Evolutionary conservation across 2,888 invertebrate genomes (phyloP), one percentile per base, ranked within the genome.

Genomic region (Drosophila mettleri): DNA sequence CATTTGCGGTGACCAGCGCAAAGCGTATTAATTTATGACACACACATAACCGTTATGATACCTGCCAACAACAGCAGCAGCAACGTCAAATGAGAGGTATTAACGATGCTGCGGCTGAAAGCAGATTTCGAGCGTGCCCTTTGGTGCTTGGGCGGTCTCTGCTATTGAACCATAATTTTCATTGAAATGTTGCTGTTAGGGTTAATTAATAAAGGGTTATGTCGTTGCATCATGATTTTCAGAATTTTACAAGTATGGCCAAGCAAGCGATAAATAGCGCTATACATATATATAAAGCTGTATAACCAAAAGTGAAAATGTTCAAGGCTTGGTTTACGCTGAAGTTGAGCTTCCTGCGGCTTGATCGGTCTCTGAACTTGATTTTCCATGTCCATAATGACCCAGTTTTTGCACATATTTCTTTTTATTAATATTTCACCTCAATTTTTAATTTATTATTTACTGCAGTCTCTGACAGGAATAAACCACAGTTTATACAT

Each of bases 21-120:
- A 67, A 78, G 61, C 69, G 70, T 75, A 86, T 86, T 78, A 78
- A 84, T 83, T 86, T 82, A 80, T 73, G 61, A 48, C 73, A 20
- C 22, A 27, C 49, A 22, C 49, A 33, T 22, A 70, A 72, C 74
- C 51, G 54, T 61, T 66, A 67, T 43, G 55, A 53, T 53, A 12
- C 20, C 61, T 52, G 84, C 54, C 78, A 78, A 48, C 57, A 34
- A 22, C 80, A 68, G 57, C 59, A 43, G 9, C 24, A 39, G 18
- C 41, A 4, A 0, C 43, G n/a, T 43, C 43, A 34, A 34, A 27
- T 34, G 16, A 18, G 12, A 27, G 43, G 22, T 46, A 38, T 48
- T 70, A 65, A 61, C 61, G 74, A 57, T 39, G 18, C 48, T 46
- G 36, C 51, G 41, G 45, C 43, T 39, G 20, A 51, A 31, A 43